Conservation (phyloP, 2,888 invertebrate species). For the Drosophila formosana region DNA sequence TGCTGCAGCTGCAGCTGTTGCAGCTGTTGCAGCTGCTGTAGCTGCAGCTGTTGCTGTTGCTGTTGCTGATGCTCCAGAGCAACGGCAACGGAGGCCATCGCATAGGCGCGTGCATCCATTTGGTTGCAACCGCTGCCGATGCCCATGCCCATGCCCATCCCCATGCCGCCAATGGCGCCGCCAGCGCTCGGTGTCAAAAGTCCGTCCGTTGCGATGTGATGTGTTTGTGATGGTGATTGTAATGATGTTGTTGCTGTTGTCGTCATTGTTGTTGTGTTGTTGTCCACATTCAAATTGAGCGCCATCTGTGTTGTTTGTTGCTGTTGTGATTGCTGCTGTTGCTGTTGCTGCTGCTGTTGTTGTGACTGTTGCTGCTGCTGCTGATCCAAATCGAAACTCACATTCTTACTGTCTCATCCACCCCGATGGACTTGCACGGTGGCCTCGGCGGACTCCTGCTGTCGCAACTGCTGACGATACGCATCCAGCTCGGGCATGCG, state of each 20-base stretch:
- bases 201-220: not conserved
- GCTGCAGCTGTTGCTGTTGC: constrained; percentile 42
- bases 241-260: constrained; percentile 10
- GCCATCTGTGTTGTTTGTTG: constrained; percentile 22
- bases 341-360: not conserved
- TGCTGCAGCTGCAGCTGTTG: constrained; percentile 28
- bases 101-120: constrained; percentile 73
- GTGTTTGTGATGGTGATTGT: too few species aligned
- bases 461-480: constrained; percentile 93
- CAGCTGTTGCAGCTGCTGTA: constrained; percentile 25
- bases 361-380: constrained; percentile 59
- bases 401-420: constrained; percentile 85
- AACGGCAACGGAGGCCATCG: constrained; percentile 73
- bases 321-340: constrained; percentile 57
- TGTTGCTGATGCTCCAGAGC: constrained; percentile 66
- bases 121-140: constrained; percentile 14
- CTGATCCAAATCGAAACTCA: constrained; percentile 84
- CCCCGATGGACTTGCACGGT: constrained; percentile 85
- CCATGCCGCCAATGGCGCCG: constrained; percentile 15
- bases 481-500: constrained; percentile 95
- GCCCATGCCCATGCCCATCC: constrained; percentile 18
- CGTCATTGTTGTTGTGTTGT: constrained; percentile 4
- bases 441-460: constrained; percentile 95
- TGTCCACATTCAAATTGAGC: constrained; percentile 23
- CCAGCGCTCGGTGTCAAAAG: not conserved